phyloP scores from a whole-genome alignment of 2,888 invertebrate species.

The Drosophila sordidula region DNA sequence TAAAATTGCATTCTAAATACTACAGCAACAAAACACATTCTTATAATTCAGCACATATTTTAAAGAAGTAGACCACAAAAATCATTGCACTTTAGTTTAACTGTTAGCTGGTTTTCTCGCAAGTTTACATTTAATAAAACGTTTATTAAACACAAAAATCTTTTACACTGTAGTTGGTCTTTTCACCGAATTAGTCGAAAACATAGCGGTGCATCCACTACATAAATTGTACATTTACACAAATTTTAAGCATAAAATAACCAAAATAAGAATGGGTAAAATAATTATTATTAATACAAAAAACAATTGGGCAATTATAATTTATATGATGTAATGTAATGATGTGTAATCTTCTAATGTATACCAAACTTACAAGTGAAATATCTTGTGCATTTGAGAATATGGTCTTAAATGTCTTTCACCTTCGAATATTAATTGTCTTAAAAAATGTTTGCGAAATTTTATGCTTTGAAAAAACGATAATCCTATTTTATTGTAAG shows the following conservation, averaged over 20 bases:
- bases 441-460: background rate
- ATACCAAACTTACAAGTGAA: background rate
- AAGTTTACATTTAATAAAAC: conserved; percentile 28
- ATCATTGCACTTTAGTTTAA: conserved; percentile 37
- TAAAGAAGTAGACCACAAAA: conserved; percentile 23
- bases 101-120: conserved; percentile 48
- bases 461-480: background rate
- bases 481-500: background rate
- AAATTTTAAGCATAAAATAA: background rate
- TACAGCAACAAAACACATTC: conserved; percentile 27
- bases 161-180: conserved; percentile 24
- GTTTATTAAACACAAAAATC: conserved; percentile 21
- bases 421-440: background rate
- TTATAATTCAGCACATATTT: conserved; percentile 37
- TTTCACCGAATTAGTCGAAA: conserved; percentile 3
- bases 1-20: conserved; percentile 33
- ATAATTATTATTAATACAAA: background rate
- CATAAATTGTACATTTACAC: background rate
- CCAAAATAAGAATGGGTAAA: background rate
- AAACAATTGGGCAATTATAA: background rate
- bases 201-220: conserved; percentile 32
- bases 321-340: background rate
- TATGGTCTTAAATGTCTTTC: background rate
- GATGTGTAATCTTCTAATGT: background rate
- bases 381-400: background rate